These are phyloP conservation scores for Scatophagus argus DNA, from an alignment of 2,113 vertebrate genomes.

Conservation along the genomic window DNA sequence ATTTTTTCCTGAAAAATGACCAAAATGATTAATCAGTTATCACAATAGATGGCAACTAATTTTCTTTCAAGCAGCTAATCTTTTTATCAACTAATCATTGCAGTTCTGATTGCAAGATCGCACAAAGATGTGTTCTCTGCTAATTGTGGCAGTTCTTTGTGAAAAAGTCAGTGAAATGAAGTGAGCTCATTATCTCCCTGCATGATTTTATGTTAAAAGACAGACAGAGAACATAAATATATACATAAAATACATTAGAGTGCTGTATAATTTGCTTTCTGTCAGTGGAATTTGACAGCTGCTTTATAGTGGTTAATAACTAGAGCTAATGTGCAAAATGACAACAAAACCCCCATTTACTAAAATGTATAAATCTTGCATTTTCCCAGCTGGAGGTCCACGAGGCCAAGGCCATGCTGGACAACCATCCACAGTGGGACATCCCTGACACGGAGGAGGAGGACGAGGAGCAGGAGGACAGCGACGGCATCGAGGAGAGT, in stretches of 20 bases:
- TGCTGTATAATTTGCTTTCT: background rate
- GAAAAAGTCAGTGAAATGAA: too few relatives aligned
- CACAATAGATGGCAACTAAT: too few relatives aligned
- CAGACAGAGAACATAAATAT: background rate
- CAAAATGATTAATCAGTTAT: too few relatives aligned
- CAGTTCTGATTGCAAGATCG: too few relatives aligned
- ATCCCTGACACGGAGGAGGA: constrained; percentile 95
- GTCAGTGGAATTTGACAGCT: background rate
- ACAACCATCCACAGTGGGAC: constrained; percentile 99
- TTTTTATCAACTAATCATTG: too few relatives aligned
- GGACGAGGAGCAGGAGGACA: constrained; percentile 98
- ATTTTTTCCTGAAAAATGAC: too few relatives aligned
- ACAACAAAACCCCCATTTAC: too few relatives aligned
- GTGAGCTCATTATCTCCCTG: too few relatives aligned
- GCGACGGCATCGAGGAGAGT: constrained; percentile 98
- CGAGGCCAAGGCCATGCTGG: constrained; percentile 96
- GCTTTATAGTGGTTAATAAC: background rate
- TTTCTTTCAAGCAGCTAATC: too few relatives aligned
- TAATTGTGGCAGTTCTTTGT: too few relatives aligned
- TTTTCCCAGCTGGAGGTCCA: constrained; percentile 93
- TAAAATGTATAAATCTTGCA: background rate
- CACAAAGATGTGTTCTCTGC: too few relatives aligned
- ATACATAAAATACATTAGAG: background rate
- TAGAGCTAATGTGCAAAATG: background rate
- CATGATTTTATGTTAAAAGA: too few relatives aligned